These are phyloP conservation scores for Thaleichthys pacificus DNA, from an alignment of 2,797 vertebrate genomes.

Conservation along the genomic window DNA sequence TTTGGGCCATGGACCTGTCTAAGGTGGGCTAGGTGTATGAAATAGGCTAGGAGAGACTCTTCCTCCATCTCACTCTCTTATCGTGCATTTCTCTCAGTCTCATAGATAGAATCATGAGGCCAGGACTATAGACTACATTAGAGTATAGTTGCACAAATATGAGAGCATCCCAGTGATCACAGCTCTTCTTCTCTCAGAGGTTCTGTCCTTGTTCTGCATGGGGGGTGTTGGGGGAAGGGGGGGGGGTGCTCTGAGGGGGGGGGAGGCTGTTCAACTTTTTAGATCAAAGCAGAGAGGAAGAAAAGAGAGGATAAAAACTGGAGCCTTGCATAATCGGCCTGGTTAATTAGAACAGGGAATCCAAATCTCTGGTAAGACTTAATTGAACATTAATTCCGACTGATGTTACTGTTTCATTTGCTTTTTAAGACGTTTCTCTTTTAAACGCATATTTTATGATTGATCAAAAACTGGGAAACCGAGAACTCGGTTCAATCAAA, in stretches of 20 bases:
- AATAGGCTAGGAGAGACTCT: too few species aligned
- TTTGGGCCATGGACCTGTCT: constrained; percentile 4
- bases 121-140: too few species aligned
- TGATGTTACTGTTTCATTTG: not conserved
- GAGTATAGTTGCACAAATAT: too few species aligned
- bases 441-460: not conserved
- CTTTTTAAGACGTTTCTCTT: not conserved
- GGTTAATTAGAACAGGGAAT: constrained; percentile 17
- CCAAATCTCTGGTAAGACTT: not conserved
- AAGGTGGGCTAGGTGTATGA: not conserved
- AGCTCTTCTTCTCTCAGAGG: constrained; percentile 6
- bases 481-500: not conserved
- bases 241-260: not conserved
- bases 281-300: constrained; percentile 16
- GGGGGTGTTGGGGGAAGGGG: not conserved
- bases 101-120: not conserved
- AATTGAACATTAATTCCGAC: not conserved
- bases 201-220: constrained; percentile 21
- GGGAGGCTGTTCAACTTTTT: constrained; percentile 12
- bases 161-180: too few species aligned
- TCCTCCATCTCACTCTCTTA: not conserved
- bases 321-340: constrained; percentile 18
- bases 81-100: not conserved
- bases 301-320: not conserved
- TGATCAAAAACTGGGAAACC: not conserved